These are phyloP conservation scores for Hoplodrina blanda DNA, from an alignment of 2,888 invertebrate genomes.

Conservation along the genomic window DNA sequence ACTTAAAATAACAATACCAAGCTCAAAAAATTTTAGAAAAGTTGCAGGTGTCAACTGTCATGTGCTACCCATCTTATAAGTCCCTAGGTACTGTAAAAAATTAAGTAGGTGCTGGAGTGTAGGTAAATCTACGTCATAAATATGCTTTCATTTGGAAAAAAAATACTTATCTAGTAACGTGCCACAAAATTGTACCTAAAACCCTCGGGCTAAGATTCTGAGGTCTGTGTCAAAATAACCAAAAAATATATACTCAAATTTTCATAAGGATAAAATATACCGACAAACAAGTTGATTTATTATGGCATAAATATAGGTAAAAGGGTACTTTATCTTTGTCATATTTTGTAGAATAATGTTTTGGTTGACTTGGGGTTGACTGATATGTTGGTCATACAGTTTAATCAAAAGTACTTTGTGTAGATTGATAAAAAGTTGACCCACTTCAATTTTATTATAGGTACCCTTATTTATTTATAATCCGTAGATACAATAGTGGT, in stretches of 20 bases:
- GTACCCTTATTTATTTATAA: not conserved
- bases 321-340: constrained; percentile 54
- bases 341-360: constrained; percentile 46
- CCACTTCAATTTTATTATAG: not conserved
- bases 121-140: not conserved
- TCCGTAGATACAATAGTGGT: not conserved
- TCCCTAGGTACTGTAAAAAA: not conserved
- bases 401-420: constrained; percentile 14
- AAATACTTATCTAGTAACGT: constrained; percentile 2
- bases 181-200: constrained; percentile 15
- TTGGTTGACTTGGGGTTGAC: constrained; percentile 29
- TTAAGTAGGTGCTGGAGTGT: not conserved
- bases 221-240: constrained; percentile 27
- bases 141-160: constrained; percentile 13
- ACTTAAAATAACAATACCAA: not conserved
- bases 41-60: not conserved
- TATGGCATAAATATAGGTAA: constrained; percentile 50
- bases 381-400: constrained; percentile 35
- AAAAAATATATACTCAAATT: constrained; percentile 30
- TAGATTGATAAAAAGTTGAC: constrained; percentile 14
- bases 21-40: not conserved
- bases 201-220: constrained; percentile 18
- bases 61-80: not conserved
- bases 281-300: constrained; percentile 50
- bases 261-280: constrained; percentile 41